Conservation (phyloP, 2,113 vertebrate species). For the Tupaia tana region DNA sequence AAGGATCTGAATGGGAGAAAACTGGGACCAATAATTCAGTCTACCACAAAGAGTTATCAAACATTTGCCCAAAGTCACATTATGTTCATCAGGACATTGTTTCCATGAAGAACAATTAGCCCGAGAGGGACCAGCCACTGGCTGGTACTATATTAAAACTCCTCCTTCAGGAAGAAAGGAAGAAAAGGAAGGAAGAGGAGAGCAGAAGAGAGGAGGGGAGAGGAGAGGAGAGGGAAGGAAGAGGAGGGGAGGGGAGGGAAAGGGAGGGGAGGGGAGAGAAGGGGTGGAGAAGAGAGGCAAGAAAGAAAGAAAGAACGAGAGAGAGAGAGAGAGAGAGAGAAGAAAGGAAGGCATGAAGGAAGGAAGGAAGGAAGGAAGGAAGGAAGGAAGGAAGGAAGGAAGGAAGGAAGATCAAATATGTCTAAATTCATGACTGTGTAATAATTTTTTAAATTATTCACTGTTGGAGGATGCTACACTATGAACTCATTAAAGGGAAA, state of each 20-base stretch:
- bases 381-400: background rate
- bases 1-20: background rate
- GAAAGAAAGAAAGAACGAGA: background rate
- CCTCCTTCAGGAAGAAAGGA: too few relatives aligned
- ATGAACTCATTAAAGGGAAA: background rate
- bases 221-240: too few relatives aligned
- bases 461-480: background rate
- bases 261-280: background rate
- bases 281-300: background rate
- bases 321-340: too few relatives aligned
- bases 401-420: background rate
- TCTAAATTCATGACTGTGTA: background rate
- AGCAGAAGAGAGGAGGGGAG: too few relatives aligned
- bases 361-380: background rate
- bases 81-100: background rate
- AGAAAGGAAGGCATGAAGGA: fast-evolving
- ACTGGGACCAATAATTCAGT: background rate
- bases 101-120: background rate
- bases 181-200: too few relatives aligned
- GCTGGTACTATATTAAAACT: too few relatives aligned
- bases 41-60: background rate
- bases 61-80: background rate
- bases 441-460: background rate
- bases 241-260: too few relatives aligned
- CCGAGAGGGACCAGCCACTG: background rate